Conservation (phyloP, 2,113 vertebrate genomes). For the Apaloderma vittatum region DNA sequence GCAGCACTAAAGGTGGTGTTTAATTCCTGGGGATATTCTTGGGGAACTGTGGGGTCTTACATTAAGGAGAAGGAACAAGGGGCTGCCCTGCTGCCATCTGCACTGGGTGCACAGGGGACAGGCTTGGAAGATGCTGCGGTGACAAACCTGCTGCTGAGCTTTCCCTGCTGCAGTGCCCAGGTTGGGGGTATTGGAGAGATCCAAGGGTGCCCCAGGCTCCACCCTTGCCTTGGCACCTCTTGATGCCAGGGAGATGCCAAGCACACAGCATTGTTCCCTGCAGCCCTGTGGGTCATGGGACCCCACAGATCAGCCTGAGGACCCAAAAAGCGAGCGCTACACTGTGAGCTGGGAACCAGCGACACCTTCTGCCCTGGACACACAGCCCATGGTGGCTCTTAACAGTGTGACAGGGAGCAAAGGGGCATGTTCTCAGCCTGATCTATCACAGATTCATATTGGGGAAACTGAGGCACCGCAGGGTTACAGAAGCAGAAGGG, state of each 20-base stretch:
- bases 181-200: not conserved
- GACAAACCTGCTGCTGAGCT: not conserved
- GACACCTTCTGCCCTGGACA: not conserved
- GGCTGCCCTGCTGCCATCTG: not conserved
- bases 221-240: not conserved
- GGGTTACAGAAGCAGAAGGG: not conserved
- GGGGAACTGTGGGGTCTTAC: not conserved
- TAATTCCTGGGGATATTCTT: not conserved
- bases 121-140: not conserved
- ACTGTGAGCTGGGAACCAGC: not conserved
- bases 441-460: fast-evolving
- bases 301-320: not conserved
- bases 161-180: not conserved
- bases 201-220: not conserved
- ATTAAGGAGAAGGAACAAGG: not conserved
- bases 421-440: not conserved
- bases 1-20: not conserved
- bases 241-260: not conserved
- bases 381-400: fast-evolving
- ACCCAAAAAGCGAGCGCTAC: not conserved
- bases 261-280: fast-evolving
- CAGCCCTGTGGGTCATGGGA: not conserved
- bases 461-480: not conserved
- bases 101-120: fast-evolving
- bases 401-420: fast-evolving